Base-by-base conservation (phyloP, 2,888 invertebrate genomes). In the Troilus luridus region DNA sequence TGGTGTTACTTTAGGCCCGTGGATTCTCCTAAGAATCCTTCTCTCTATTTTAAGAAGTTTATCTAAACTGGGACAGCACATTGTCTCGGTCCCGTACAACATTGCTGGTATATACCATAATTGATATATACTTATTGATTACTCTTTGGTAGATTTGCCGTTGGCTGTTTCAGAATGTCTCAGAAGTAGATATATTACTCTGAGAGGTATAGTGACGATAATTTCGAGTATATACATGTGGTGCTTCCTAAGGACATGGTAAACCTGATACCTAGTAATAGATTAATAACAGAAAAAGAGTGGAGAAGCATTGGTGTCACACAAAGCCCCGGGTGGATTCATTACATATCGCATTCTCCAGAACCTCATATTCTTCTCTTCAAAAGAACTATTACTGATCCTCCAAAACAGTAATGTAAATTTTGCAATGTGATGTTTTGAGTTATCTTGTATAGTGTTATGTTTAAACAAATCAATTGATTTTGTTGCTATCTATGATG, bases 311-410 rank as follows among this genome's bases (percentile, higher is more conserved):
- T 99, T 92, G 99, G 99, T 0, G 98, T 99, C 0, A 98, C 98
- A 94, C 99, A 99, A 94, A 98, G 98, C 93, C 97, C 97, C 93
- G 99, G 99, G 89, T 99, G 99, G 99, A 96, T 98, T 21, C 99
- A 99, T 94, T 99, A 99, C 93, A 98, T 99, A 98, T 97, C 97
- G 92, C 99, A 99, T 94, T 96, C 97, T 93, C 99, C 99, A 97
- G 98, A 98, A 94, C 98, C 98, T 21, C 98, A 98, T 93, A 97
- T 98, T 94, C 94, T 98, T 93, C 95, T 98, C 91, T 98, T 98
- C 95, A 96, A 96, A 94, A 91, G 93, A 88, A 92, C 91, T 21
- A 92, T 92, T 72, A 91, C 91, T 41, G 88, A 91, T 56, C 91
- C 91, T 11, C 91, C 91, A 21, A 90, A 90, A 72, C 10, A 90